Evolutionary conservation across 2,113 vertebrate species (phyloP), one percentile per base, ranked within the genome.

Genomic region (Indri indri): DNA sequence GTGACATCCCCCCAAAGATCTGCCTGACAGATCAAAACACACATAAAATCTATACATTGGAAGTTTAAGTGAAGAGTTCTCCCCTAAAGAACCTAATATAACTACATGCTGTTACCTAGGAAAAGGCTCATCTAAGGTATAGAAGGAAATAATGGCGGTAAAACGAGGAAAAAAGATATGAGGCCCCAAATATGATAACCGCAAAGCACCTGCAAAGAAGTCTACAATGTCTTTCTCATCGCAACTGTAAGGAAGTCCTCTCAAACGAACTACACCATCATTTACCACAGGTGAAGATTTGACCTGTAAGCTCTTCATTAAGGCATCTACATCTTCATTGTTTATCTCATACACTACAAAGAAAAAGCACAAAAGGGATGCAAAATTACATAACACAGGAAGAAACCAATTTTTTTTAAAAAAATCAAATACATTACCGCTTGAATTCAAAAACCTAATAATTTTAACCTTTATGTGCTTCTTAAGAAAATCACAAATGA

Each of bases 181-280:
- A 92, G 50, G 30, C 32, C 52, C 20, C 0, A 61, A 87, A 86
- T 0, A 7, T 0, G 0, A 25, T 0, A 66, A 77, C 1, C 1
- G 0, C 47, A 80, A 80, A 94, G 89, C 84, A 99, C 99, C 99
- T 98, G 99, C 92, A 70, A 99, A 99, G 95, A 99, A 99, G 16
- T 98, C 96, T 0, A 77, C 2, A 1, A 99, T 98, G 47, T 99
- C 99, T 0, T 98, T 98, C 94, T 99, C 98, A 0, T 97, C 99
- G 98, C 98, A 99, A 90, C 96, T 99, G 81, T 98, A 99, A 0
- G 99, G 99, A 76, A 99, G 99, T 22, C 99, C 99, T 90, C 99
- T 95, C 87, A 99, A 97, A 3, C 99, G 98, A 7, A 99, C 99
- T 20, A 99, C 99, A 0, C 98, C 98, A 0, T 99, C 99, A 0